A percentile compares a stretch with the other conserved stretches of the same genome.
Conservation (phyloP, 2,113 vertebrate genomes). For the Anolis sagrei region DNA sequence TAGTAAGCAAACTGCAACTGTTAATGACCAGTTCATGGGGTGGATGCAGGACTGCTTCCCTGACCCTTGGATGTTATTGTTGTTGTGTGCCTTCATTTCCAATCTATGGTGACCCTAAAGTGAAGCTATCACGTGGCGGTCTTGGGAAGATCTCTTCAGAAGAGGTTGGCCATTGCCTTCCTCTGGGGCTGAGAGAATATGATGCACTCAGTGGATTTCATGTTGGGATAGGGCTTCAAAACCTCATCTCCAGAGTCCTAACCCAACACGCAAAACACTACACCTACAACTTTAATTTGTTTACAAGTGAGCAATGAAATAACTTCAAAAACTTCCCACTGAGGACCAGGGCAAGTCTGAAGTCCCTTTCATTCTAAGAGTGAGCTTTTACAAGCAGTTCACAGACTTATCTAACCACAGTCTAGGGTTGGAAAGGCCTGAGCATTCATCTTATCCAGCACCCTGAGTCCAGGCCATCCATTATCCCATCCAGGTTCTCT, state of each 20-base stretch:
- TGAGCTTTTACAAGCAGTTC: background rate
- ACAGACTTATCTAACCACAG: background rate
- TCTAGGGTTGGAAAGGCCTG: background rate
- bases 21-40: background rate
- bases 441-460: background rate
- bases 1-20: fast-evolving
- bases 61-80: background rate
- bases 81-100: too few species aligned
- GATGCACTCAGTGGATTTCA: too few species aligned
- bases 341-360: background rate
- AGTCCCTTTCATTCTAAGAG: background rate
- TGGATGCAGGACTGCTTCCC: background rate
- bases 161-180: too few species aligned
- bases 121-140: too few species aligned
- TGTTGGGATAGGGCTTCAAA: too few species aligned
- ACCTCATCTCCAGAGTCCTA: too few species aligned
- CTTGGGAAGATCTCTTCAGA: too few species aligned
- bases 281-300: background rate
- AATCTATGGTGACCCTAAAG: too few species aligned
- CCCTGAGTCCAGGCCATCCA: background rate
- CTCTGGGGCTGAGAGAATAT: too few species aligned
- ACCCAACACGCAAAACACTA: too few species aligned
- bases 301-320: background rate
- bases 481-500: background rate
- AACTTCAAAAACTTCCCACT: background rate